A percentile compares a stretch with the other conserved stretches of the same genome.
Conservation (phyloP, 2,797 vertebrate species). For the Microhierax caerulescens region DNA sequence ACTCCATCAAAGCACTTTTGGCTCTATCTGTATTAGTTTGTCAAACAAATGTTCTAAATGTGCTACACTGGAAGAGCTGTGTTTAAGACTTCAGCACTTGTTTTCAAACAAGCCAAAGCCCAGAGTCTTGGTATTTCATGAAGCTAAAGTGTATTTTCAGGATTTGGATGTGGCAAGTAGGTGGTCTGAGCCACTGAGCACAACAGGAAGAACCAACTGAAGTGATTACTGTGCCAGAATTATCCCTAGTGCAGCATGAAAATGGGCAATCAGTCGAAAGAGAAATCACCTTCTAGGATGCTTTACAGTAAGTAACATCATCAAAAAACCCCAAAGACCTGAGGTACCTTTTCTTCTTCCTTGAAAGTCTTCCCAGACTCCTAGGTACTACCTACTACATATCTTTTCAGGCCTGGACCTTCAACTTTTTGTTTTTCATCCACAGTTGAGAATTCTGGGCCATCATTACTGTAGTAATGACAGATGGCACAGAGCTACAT, state of each 20-base stretch:
- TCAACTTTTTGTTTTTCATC: background rate
- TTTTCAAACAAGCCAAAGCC: background rate
- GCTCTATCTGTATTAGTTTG: background rate
- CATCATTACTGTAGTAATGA: background rate
- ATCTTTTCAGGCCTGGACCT: background rate
- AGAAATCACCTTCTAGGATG: background rate
- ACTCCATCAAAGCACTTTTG: background rate
- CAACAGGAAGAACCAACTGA: background rate
- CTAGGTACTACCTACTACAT: fast-evolving
- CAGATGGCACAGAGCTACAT: background rate
- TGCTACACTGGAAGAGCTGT: fast-evolving
- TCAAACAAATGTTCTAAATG: background rate
- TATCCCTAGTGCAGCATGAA: background rate
- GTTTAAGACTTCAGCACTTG: background rate
- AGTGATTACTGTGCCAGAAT: background rate
- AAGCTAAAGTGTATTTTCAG: background rate
- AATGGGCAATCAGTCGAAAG: background rate
- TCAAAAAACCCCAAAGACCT: background rate
- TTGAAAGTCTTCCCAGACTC: background rate
- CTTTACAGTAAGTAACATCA: background rate
- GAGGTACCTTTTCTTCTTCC: background rate
- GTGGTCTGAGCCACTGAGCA: background rate
- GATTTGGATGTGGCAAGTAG: background rate
- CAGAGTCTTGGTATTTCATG: background rate
- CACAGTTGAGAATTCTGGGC: background rate